Percentiles rank a stretch among this genome's conserved stretches.
Evolutionary conservation across 2,888 invertebrate species (phyloP).

Genomic region (Dicycla oo): DNA sequence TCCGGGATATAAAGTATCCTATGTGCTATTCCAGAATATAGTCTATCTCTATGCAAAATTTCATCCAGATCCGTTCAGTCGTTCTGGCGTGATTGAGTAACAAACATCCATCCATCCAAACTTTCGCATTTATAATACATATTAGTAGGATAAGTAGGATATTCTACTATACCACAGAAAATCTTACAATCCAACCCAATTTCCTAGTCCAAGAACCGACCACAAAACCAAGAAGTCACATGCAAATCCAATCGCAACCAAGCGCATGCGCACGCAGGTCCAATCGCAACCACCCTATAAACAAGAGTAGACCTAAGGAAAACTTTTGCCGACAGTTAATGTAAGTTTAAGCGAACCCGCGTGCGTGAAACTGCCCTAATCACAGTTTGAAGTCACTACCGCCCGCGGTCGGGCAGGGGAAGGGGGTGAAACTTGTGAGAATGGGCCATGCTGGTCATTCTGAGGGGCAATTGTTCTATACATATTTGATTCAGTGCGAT

Average conservation of each 20-base stretch:
- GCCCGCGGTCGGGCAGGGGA: slow-evolving; percentile 24
- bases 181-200: neutral
- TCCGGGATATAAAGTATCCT: too few relatives aligned
- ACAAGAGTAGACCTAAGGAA: slow-evolving; percentile 50
- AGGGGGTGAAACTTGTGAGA: slow-evolving; percentile 13
- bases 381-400: slow-evolving; percentile 62
- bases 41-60: too few relatives aligned
- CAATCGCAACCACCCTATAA: slow-evolving; percentile 52
- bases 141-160: too few relatives aligned
- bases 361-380: slow-evolving; percentile 66
- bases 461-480: slow-evolving; percentile 37
- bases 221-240: slow-evolving; percentile 20
- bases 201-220: neutral
- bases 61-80: too few relatives aligned
- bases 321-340: slow-evolving; percentile 61
- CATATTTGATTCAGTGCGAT: slow-evolving; percentile 20
- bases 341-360: slow-evolving; percentile 62
- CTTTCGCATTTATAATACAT: too few relatives aligned
- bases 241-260: slow-evolving; percentile 41
- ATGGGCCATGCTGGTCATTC: slow-evolving; percentile 16
- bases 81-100: too few relatives aligned
- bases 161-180: neutral
- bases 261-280: too few relatives aligned
- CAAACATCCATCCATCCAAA: too few relatives aligned
- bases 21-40: too few relatives aligned